Evolutionary conservation across 2,888 invertebrate genomes (phyloP).

Genomic region (Archips crataeganus): DNA sequence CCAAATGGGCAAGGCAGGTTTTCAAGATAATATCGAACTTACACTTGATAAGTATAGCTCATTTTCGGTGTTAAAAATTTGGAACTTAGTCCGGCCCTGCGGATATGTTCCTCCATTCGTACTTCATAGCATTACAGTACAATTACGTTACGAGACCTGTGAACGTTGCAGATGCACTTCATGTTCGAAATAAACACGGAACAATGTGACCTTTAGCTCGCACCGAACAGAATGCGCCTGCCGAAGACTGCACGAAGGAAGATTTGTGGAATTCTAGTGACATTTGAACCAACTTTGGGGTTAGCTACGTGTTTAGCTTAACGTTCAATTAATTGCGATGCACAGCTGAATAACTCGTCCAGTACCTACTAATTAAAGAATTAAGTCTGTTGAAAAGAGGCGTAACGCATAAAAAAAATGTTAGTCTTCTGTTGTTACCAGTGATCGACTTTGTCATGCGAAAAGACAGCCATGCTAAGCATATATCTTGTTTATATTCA

Average conservation of each 20-base stretch:
- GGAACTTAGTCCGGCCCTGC: constrained; percentile 15
- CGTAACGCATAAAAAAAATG: not conserved
- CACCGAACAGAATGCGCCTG: constrained; percentile 32
- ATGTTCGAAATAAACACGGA: constrained; percentile 40
- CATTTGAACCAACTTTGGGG: constrained; percentile 36
- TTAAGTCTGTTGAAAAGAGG: not conserved
- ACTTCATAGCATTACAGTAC: constrained; percentile 32
- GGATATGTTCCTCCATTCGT: constrained; percentile 26
- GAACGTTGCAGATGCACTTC: constrained; percentile 41
- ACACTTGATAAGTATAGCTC: not conserved
- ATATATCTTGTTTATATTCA: not conserved
- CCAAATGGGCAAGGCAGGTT: not conserved
- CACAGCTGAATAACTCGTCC: not conserved
- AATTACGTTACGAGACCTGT: constrained; percentile 41
- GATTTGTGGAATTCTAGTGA: constrained; percentile 34
- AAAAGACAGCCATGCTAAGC: not conserved
- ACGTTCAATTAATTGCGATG: not conserved
- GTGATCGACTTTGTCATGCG: not conserved
- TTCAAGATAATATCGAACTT: not conserved
- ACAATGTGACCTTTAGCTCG: constrained; percentile 40
- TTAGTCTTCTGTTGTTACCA: not conserved
- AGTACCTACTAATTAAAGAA: not conserved
- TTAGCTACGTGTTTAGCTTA: constrained; percentile 10
- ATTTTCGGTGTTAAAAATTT: not conserved
- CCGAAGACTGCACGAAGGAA: constrained; percentile 22